These are phyloP conservation scores for Porites lutea DNA, from an alignment of 64 coral and sea anemone genomes.

Conservation along the genomic window DNA sequence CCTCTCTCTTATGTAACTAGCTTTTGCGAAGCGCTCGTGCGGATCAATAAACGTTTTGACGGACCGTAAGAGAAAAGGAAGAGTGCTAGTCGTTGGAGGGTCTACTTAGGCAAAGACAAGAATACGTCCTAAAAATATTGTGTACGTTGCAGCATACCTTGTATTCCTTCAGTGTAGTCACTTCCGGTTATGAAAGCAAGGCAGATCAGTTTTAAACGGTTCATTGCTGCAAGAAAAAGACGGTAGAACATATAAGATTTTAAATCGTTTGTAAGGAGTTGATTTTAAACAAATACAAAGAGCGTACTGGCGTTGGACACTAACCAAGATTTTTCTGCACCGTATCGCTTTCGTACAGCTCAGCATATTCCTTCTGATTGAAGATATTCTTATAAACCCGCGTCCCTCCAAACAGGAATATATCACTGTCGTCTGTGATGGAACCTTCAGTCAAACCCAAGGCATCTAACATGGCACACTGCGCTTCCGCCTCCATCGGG, in stretches of 20 bases:
- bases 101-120: too few relatives aligned
- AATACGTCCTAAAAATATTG: background rate
- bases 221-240: constrained; percentile 56
- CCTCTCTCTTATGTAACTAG: too few relatives aligned
- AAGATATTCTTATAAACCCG: constrained; percentile 98
- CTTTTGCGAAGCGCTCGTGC: too few relatives aligned
- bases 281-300: too few relatives aligned
- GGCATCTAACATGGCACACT: constrained; percentile 79
- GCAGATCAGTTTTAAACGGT: constrained; percentile 85
- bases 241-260: too few relatives aligned
- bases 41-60: too few relatives aligned
- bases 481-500: constrained; percentile 98
- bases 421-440: constrained; percentile 97
- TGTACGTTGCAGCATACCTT: constrained; percentile 46
- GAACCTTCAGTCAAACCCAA: constrained; percentile 75
- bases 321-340: constrained; percentile 65
- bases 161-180: constrained; percentile 97
- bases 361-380: constrained; percentile 82
- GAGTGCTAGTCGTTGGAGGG: background rate
- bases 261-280: too few relatives aligned
- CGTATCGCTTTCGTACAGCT: constrained; percentile 77
- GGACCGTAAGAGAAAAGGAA: background rate
- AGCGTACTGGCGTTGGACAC: background rate
- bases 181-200: constrained; percentile 94
- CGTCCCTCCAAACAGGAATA: constrained; percentile 91